Conservation (phyloP, 2,797 vertebrate species). For the Falco rusticolus region DNA sequence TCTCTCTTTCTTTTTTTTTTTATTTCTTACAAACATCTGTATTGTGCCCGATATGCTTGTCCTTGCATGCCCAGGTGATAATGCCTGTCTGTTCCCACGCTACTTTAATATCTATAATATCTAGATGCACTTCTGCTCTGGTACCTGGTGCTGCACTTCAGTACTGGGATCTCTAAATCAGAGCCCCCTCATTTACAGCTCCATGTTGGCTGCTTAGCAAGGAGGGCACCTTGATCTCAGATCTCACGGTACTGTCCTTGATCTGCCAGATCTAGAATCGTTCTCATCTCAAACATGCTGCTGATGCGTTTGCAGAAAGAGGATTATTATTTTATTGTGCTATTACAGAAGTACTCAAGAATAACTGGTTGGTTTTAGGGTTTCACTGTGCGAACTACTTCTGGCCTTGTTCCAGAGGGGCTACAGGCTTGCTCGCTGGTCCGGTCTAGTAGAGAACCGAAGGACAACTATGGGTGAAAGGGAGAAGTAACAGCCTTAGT, state of each 20-base stretch:
- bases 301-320: not conserved
- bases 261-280: not conserved
- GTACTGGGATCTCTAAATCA: not conserved
- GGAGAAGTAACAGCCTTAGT: not conserved
- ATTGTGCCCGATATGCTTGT: accelerated
- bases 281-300: conserved; percentile 6
- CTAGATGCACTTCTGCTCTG: not conserved
- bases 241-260: conserved; percentile 29
- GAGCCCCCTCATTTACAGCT: not conserved
- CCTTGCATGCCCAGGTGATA: not conserved
- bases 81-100: not conserved
- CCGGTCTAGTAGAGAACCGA: not conserved
- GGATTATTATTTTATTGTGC: not conserved
- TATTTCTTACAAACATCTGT: not conserved
- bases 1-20: not conserved
- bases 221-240: conserved; percentile 34
- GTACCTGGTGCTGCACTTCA: not conserved
- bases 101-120: not conserved
- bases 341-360: not conserved
- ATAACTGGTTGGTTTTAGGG: not conserved
- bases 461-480: not conserved
- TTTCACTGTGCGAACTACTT: not conserved
- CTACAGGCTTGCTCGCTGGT: not conserved
- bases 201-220: not conserved
- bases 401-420: not conserved